phyloP scores from a whole-genome alignment of 2,888 invertebrate species.

The Euphydryas editha region DNA sequence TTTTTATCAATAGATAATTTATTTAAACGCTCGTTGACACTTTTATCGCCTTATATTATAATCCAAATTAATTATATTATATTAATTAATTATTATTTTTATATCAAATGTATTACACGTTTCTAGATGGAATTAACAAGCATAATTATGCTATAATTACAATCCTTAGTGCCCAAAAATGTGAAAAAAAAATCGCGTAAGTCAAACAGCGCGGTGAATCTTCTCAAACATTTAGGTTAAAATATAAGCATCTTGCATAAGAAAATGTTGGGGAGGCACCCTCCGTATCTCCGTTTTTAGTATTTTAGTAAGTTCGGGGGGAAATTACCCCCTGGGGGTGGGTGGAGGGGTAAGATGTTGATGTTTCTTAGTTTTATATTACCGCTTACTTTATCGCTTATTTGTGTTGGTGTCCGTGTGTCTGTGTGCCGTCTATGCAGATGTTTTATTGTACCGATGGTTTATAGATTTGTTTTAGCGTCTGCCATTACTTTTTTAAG shows the following conservation, averaged over 20 bases:
- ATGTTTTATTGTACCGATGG: constrained; percentile 59
- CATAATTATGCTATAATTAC: background rate
- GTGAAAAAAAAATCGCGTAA: constrained; percentile 47
- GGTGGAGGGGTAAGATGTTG: constrained; percentile 75
- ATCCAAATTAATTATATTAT: too few species aligned
- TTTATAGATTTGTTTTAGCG: constrained; percentile 50
- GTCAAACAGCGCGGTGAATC: constrained; percentile 50
- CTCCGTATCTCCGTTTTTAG: constrained; percentile 83
- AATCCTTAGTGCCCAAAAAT: constrained; percentile 21
- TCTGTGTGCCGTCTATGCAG: constrained; percentile 67
- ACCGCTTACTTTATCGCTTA: constrained; percentile 82
- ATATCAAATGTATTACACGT: background rate
- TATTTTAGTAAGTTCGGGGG: constrained; percentile 84
- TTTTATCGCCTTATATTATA: too few species aligned
- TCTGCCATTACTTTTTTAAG: constrained; percentile 48
- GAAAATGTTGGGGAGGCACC: constrained; percentile 72
- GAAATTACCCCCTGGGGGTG: constrained; percentile 69
- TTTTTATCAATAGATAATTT: background rate
- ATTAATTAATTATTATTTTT: too few species aligned
- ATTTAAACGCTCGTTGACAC: background rate
- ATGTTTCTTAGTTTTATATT: constrained; percentile 85
- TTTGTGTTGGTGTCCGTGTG: constrained; percentile 75
- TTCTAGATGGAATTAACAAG: background rate
- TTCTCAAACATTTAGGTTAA: constrained; percentile 78
- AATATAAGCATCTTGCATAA: constrained; percentile 84